Percentiles rank a stretch among this genome's conserved stretches.
phyloP scores from a whole-genome alignment of 2,888 invertebrate species.

The Nomada ruficornis region DNA sequence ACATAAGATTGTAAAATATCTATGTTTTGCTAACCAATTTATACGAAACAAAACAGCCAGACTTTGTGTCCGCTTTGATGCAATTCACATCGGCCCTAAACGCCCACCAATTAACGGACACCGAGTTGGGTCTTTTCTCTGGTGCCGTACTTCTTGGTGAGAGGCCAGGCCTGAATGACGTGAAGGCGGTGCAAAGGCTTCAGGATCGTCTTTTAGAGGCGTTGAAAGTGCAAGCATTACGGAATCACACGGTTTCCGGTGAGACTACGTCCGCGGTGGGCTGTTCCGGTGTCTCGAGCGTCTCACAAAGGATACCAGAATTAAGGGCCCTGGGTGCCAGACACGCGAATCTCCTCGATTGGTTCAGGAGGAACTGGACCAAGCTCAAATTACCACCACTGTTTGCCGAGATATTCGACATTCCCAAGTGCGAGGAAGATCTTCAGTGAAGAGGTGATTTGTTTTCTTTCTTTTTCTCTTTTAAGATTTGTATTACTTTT shows the following conservation, averaged over 20 bases:
- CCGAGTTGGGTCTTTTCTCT: constrained; percentile 95
- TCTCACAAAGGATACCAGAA: constrained; percentile 89
- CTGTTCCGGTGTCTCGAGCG: constrained; percentile 83
- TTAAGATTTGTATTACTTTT: background rate
- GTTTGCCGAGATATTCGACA: constrained; percentile 98
- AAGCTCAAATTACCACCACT: constrained; percentile 94
- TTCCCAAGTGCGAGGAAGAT: constrained; percentile 93
- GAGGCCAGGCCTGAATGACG: constrained; percentile 92
- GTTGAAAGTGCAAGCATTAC: constrained; percentile 89
- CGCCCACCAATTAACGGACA: constrained; percentile 92
- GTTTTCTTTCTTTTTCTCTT: background rate
- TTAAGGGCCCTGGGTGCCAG: constrained; percentile 92
- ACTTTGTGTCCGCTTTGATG: constrained; percentile 93
- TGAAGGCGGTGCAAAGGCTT: constrained; percentile 91
- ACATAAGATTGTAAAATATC: background rate
- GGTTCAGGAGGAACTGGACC: constrained; percentile 96
- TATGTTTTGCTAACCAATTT: constrained; percentile 23
- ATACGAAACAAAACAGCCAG: constrained; percentile 86
- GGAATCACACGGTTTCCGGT: constrained; percentile 82
- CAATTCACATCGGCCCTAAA: constrained; percentile 92
- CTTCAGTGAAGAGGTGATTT: constrained; percentile 81
- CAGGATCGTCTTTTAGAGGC: constrained; percentile 94
- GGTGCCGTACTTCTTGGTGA: constrained; percentile 94
- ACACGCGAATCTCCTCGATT: constrained; percentile 93
- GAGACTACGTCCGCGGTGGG: constrained; percentile 78